Base-by-base conservation (phyloP, 2,797 vertebrate species). In the Enoplosus armatus region DNA sequence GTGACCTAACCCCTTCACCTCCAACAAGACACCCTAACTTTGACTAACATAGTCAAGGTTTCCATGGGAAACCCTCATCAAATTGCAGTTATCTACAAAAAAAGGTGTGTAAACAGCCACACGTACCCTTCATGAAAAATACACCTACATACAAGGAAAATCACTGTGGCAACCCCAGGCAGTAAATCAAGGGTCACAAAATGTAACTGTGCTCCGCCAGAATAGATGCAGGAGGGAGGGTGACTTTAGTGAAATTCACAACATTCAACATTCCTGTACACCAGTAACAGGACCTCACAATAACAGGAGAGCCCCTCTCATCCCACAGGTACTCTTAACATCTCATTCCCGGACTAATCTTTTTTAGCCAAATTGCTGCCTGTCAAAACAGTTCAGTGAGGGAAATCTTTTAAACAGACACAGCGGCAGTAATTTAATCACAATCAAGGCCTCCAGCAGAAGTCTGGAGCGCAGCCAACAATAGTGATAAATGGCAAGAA, bases 341-440 rank as follows among this genome's bases (percentile, higher is more conserved):
- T 92, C 89, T 86, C 91, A 90, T 87, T 93, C 90, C 66, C 18
- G 50, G 53, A 79, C 88, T 93, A 92, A 93, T 93, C 92, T 92
- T 93, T 93, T 90, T 89, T 80, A 80, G 87, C 88, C 88, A 93
- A 95, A 94, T 94, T 91, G 85, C 85, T 89, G 89, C 91, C 91
- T 93, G 91, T 94, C 92, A 93, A 93, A 94, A 90, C 88, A 91
- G 90, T 86, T 90, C 87, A 92, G 87, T 56, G 18, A 75, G 66
- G 75, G 76, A 91, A 91, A 91, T 88, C 85, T 93, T 82, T 93
- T 84, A 89, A 93, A 87, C 87, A 92, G 89, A 88, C 89, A 78
- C 80, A 27, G 83, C 85, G 37, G 88, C 85, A 79, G 89, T 90
- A 90, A 90, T 92, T 92, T 92, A 90, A 92, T 93, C 89, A 86